Percentiles rank a stretch among this genome's conserved stretches.
Evolutionary conservation across 2,113 vertebrate genomes (phyloP).

Genomic region (Poecilia latipinna): DNA sequence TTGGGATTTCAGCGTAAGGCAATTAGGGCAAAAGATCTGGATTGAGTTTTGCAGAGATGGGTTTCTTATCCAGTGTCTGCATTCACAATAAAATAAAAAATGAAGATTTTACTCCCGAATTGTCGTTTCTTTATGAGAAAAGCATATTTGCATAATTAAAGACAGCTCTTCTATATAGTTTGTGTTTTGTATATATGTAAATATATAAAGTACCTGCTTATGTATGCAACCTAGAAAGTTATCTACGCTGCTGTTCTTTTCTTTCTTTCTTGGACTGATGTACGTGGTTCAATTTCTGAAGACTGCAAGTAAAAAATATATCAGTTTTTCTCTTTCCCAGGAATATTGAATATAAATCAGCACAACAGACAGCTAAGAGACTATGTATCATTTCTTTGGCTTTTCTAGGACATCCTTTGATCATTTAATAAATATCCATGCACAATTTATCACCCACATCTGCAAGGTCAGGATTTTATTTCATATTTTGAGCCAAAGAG

Average conservation of each 20-base stretch:
- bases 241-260: neutral
- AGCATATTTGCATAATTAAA: too few species aligned
- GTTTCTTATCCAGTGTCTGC: neutral
- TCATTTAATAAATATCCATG: constrained; percentile 52
- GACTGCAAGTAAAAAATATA: neutral
- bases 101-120: too few species aligned
- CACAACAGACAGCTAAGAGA: neutral
- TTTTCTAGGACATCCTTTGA: constrained; percentile 42
- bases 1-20: constrained; percentile 18
- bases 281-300: neutral
- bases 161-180: too few species aligned
- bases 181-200: too few species aligned
- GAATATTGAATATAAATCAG: constrained; percentile 17
- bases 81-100: neutral
- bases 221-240: too few species aligned
- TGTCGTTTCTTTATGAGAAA: too few species aligned
- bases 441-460: constrained; percentile 44
- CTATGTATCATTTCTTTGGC: constrained; percentile 3
- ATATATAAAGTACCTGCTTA: too few species aligned
- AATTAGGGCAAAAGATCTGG: neutral
- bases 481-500: neutral
- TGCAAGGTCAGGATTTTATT: constrained; percentile 37
- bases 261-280: neutral
- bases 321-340: neutral
- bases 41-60: neutral